Percentiles rank a stretch among this genome's conserved stretches.
phyloP scores from a whole-genome alignment of 2,113 vertebrate genomes.

The Proterorhinus semilunaris region DNA sequence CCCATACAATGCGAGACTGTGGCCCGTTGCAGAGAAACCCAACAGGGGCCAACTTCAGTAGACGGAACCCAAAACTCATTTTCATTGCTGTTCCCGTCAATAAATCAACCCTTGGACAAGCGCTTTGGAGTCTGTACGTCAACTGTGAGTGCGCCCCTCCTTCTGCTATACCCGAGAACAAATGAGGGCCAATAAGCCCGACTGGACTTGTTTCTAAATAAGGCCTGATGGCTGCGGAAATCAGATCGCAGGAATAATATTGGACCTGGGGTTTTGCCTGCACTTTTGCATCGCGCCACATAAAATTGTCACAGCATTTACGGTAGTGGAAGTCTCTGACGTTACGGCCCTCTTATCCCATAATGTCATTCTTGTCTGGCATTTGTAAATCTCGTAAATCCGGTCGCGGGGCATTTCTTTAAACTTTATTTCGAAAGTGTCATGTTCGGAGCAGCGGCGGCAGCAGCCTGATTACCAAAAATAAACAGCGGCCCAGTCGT shows the following conservation, averaged over 20 bases:
- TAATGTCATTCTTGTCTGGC: slow-evolving; percentile 17
- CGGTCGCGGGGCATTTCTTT: slow-evolving; percentile 49
- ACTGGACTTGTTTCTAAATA: slow-evolving; percentile 37
- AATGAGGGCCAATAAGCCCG: slow-evolving; percentile 39
- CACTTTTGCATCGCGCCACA: slow-evolving; percentile 50
- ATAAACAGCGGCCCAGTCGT: slow-evolving; percentile 63
- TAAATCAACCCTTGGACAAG: slow-evolving; percentile 49
- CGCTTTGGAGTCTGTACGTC: slow-evolving; percentile 25
- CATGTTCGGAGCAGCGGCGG: slow-evolving; percentile 30
- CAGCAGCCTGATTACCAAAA: slow-evolving; percentile 61
- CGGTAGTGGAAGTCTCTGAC: slow-evolving; percentile 53
- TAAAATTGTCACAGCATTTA: slow-evolving; percentile 43
- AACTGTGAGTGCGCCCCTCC: not conserved
- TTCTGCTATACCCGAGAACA: slow-evolving; percentile 25
- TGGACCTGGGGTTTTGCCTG: not conserved
- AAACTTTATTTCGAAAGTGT: slow-evolving; percentile 50
- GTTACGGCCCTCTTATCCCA: slow-evolving; percentile 20
- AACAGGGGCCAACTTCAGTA: slow-evolving; percentile 14
- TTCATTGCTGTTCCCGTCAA: slow-evolving; percentile 48
- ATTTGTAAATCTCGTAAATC: slow-evolving; percentile 41
- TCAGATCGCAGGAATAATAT: slow-evolving; percentile 74
- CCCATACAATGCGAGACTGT: slow-evolving; percentile 15
- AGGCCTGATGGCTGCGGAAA: slow-evolving; percentile 54
- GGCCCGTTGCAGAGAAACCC: slow-evolving; percentile 32
- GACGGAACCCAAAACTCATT: slow-evolving; percentile 16